Percentiles rank a stretch among this genome's conserved stretches.
These are phyloP conservation scores for Aphodius sticticus DNA, from an alignment of 2,888 invertebrate genomes.

Conservation along the genomic window DNA sequence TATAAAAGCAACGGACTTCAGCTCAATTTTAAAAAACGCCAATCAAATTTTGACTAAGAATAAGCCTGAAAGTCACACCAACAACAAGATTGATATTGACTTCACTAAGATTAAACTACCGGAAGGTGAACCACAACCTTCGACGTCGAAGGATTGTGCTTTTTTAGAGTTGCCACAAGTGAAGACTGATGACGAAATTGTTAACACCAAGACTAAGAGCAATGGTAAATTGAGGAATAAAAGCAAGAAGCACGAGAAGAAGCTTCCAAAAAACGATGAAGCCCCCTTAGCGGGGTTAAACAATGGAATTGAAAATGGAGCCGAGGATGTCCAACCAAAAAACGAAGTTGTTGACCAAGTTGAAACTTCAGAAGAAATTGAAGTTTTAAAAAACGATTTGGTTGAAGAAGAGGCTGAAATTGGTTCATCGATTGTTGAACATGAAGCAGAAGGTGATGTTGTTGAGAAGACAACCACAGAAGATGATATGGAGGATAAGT, in stretches of 20 bases:
- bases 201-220: slow-evolving; percentile 26
- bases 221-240: slow-evolving; percentile 39
- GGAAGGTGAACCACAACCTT: slow-evolving; percentile 42
- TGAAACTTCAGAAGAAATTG: background rate
- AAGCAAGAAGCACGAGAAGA: slow-evolving; percentile 32
- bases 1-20: slow-evolving; percentile 51
- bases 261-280: slow-evolving; percentile 12
- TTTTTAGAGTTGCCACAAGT: slow-evolving; percentile 45
- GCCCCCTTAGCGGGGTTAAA: slow-evolving; percentile 12
- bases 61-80: slow-evolving; percentile 19
- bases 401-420: background rate
- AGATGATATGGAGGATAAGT: no score
- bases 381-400: background rate
- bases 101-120: slow-evolving; percentile 39
- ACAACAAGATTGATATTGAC: slow-evolving; percentile 36
- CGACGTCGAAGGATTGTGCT: slow-evolving; percentile 45
- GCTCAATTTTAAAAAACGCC: slow-evolving; percentile 36
- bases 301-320: slow-evolving; percentile 31
- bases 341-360: background rate
- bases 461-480: no score
- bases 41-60: slow-evolving; percentile 24
- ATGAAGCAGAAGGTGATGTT: no score
- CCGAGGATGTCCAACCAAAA: slow-evolving; percentile 21
- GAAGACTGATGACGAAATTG: background rate
- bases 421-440: no score